Evolutionary conservation across 1,140 invertebrate genomes (phyloP), one percentile per base, ranked within the genome.

Genomic region (Pseudomyrmex flavicornis): DNA sequence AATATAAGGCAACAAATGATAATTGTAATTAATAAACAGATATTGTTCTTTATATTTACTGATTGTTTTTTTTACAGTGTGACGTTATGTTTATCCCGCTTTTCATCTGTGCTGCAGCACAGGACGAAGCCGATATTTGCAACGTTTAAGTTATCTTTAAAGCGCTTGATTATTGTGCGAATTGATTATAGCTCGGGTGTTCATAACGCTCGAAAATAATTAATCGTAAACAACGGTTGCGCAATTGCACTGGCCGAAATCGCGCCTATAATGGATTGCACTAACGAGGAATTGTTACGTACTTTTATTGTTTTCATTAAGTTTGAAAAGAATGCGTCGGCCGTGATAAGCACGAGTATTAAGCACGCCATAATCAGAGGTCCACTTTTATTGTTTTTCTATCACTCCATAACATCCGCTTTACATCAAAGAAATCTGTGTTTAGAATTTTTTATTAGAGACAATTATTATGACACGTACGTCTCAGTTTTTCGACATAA

Each of bases 271-370:
- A 80, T 70, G 8, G 15, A 70, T 72, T 22, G 66, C 56, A 4
- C n/a, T 80, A 80, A 80, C 76, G 66, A 80, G 44, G 22, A 80
- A 80, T 80, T 80, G 76, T 80, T 72, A 72, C n/a, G 76, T 26
- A 61, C 44, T 72, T 72, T 80, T 80, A 80, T 72, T 50, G 56
- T 80, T 80, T 80, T 13, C 35, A 80, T 80, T 80, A 80, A 80
- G 46, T 72, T 50, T 50, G n/a, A 80, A 80, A 80, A 80, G 70
- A 80, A 80, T 61, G 7, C 10, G 12, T 10, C 10, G 2, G 3
- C 4, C 0, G 20, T 52, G 35, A 80, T 80, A 80, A 80, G 22
- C 17, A 17, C 13, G 22, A 20, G n/a, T 70, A 12, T 80, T 80
- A 80, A 80, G 46, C 46, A 26, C 5, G 22, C 22, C 44, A 44